Evolutionary conservation across 2,888 invertebrate species (phyloP).

Genomic region (Nomada ferruginata): DNA sequence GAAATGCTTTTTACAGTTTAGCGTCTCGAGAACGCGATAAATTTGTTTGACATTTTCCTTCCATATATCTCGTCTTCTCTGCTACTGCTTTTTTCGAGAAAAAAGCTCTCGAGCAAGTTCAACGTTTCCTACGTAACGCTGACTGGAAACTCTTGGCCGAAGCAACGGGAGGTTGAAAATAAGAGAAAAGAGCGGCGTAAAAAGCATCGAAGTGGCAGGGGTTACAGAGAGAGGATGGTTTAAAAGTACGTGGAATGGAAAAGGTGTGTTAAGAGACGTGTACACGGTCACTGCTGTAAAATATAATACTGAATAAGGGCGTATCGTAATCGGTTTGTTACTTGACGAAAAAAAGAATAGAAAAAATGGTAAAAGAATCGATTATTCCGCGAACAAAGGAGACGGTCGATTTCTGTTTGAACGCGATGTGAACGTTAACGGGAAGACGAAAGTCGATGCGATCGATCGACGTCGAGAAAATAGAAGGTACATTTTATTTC

Average conservation of each 20-base stretch:
- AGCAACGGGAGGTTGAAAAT: conserved; percentile 73
- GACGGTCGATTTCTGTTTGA: not conserved
- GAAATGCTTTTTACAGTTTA: conserved; percentile 45
- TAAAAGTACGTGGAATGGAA: conserved; percentile 68
- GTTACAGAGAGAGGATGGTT: conserved; percentile 49
- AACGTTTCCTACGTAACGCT: conserved; percentile 74
- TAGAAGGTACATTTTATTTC: conserved; percentile 22
- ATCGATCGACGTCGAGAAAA: no score
- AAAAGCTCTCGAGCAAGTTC: conserved; percentile 64
- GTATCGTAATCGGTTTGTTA: conserved; percentile 42
- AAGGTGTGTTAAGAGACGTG: conserved; percentile 63
- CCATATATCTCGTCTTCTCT: conserved; percentile 51
- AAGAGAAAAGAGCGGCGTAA: conserved; percentile 70
- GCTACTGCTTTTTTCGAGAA: conserved; percentile 53
- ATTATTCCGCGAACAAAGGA: not conserved
- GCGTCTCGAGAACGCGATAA: conserved; percentile 46
- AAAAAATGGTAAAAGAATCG: not conserved
- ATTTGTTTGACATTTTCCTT: conserved; percentile 63
- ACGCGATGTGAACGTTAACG: no score
- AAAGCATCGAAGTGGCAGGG: conserved; percentile 78
- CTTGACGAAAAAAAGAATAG: not conserved
- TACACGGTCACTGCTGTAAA: conserved; percentile 60
- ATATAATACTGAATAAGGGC: conserved; percentile 60
- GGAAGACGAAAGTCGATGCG: no score
- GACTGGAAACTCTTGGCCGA: conserved; percentile 71